Base-by-base conservation (phyloP, 1,140 invertebrate species). In the Bombus waltoni region DNA sequence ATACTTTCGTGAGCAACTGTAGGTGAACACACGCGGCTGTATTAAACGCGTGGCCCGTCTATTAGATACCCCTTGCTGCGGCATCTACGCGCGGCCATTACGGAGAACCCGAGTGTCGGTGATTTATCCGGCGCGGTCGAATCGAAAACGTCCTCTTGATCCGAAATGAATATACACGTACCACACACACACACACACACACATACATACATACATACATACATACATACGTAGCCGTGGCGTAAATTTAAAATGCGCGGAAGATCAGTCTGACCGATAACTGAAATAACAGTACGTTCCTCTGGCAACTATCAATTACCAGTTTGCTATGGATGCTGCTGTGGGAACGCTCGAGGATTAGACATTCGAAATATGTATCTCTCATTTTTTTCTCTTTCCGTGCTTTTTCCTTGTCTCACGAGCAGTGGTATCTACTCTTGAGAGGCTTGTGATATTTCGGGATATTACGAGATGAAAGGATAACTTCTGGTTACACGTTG, bases 221-320 rank as follows among this genome's bases (percentile, higher is more conserved):
- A 8, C 10, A 15, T 22, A 13, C 32, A 8, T 28, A 47, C 32
- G 15, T 25, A 38, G 18, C 10, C 65, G 66, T 68, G 53, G 62
- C 62, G 66, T 88, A 83, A 90, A 90, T 90, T 86, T 90, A 79
- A 90, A 90, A 88, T 78, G 83, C 81, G 80, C 83, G 47, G 62
- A 90, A 84, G 89, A 90, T 90, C 89, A 44, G 44, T 47, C 44
- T 10, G 44, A 11, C 53, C 35, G 89, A 90, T 90, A 88, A 68
- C 28, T 38, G 35, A 42, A 75, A 78, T 89, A 89, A 89, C 88
- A 89, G 88, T 89, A 89, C 76, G 77, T 85, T 82, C 47, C 73
- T 35, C 53, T 25, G 66, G 35, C 78, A 89, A 87, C 88, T 87
- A 89, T 89, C 88, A 89, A 89, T 89, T 89, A 89, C 88, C 15